A percentile compares a stretch with the other conserved stretches of the same genome.
Evolutionary conservation across 1,140 invertebrate species (phyloP).

Genomic region (Paraescarpia echinospica): DNA sequence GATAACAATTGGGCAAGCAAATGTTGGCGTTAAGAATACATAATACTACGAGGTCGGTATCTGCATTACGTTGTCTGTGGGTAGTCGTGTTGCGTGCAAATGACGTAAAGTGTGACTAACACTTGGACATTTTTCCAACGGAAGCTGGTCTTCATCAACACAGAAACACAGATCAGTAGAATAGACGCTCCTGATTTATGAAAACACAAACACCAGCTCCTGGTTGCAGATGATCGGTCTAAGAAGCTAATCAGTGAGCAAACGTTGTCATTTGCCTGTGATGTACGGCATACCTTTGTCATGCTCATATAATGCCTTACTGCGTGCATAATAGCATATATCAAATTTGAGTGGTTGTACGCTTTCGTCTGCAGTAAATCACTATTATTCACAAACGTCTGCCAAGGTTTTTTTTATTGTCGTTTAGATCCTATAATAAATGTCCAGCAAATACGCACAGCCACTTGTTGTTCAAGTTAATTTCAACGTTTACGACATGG

Average conservation of each 20-base stretch:
- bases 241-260: neutral
- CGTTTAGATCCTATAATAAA: too few species aligned
- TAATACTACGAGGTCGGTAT: neutral
- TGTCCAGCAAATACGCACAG: too few species aligned
- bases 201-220: neutral
- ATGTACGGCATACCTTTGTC: neutral
- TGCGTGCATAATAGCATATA: neutral
- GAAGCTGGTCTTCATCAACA: neutral
- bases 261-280: neutral
- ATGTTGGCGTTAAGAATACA: neutral
- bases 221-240: neutral
- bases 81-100: neutral
- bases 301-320: neutral
- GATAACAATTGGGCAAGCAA: neutral
- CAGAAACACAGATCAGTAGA: neutral
- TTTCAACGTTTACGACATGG: too few species aligned
- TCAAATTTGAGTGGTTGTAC: neutral
- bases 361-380: neutral
- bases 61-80: neutral
- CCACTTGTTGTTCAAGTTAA: too few species aligned
- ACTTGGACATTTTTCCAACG: neutral
- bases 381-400: neutral
- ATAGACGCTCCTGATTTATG: neutral
- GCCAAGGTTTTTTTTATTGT: neutral
- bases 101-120: neutral